phyloP scores from a whole-genome alignment of 2,888 invertebrate genomes.

The Lasioglossum marginatum region DNA sequence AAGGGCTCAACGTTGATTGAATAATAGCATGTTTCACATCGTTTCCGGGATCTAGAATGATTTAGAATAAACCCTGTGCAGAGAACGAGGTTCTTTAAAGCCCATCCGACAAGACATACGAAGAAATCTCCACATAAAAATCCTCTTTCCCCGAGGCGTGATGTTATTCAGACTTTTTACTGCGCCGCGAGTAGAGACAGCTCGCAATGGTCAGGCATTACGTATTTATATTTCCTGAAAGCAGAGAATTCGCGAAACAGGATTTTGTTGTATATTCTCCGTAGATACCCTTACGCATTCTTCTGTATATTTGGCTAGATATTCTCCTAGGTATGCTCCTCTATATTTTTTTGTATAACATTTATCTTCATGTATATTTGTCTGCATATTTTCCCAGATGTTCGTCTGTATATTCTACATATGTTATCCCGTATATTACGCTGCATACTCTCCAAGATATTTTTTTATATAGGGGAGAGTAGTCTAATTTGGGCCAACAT shows the following conservation, averaged over 20 bases:
- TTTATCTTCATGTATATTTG: neutral
- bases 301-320: neutral
- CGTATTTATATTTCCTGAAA: constrained; percentile 4
- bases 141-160: neutral
- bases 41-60: neutral
- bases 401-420: neutral
- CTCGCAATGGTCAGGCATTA: neutral
- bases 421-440: neutral
- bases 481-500: neutral
- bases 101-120: neutral
- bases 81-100: neutral
- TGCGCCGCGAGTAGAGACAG: neutral
- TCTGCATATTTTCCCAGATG: neutral
- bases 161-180: neutral
- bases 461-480: neutral
- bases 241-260: neutral
- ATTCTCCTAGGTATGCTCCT: no score
- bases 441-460: neutral
- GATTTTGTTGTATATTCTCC: neutral
- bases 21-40: neutral
- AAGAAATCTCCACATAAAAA: neutral
- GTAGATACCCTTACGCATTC: neutral
- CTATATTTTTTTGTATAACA: neutral
- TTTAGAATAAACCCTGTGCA: neutral
- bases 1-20: neutral